A percentile compares a stretch with the other conserved stretches of the same genome.
phyloP scores from a whole-genome alignment of 1,140 invertebrate species.

The Coptotermes formosanus region DNA sequence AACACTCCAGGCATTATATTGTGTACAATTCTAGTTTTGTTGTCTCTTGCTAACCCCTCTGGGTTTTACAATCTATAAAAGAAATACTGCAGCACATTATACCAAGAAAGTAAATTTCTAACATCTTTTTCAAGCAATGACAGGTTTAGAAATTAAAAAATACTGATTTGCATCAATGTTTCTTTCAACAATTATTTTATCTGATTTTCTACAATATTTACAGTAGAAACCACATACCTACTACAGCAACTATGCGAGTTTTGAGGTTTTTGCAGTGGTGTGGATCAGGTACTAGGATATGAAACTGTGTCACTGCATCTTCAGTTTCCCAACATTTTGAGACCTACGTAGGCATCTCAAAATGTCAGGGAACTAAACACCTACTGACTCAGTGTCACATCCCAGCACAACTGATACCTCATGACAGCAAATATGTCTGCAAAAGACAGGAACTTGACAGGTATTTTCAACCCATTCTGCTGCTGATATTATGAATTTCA shows the following conservation, averaged over 20 bases:
- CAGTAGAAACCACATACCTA: conserved; percentile 12
- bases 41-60: not conserved
- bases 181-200: conserved; percentile 3
- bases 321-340: no score
- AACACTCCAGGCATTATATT: not conserved
- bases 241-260: not conserved
- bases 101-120: not conserved
- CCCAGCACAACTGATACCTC: no score
- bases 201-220: conserved; percentile 2
- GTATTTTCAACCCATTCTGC: not conserved
- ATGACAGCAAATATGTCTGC: not conserved
- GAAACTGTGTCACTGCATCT: no score
- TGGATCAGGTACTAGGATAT: no score
- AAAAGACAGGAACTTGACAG: conserved; percentile 10
- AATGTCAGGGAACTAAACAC: no score
- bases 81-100: not conserved
- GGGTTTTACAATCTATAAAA: conserved; percentile 7
- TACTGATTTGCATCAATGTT: not conserved
- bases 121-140: not conserved
- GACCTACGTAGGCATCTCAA: no score
- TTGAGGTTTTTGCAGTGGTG: no score
- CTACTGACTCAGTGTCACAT: no score
- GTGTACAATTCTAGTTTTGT: not conserved
- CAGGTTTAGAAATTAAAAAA: not conserved
- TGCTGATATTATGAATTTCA: not conserved